Conservation (phyloP, 1,140 invertebrate genomes). For the Chironomus tepperi region DNA sequence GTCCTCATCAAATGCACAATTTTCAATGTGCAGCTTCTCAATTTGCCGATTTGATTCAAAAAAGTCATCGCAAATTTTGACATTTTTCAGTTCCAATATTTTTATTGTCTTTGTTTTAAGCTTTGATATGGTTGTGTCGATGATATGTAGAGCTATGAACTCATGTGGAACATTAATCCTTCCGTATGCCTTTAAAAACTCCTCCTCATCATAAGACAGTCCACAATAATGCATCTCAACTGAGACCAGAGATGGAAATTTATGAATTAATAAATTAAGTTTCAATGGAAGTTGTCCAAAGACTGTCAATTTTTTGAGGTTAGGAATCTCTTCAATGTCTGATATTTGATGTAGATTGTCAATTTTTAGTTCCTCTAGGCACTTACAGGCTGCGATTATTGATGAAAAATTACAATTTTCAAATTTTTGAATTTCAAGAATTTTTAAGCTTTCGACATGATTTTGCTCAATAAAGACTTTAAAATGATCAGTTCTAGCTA, state of each 20-base stretch:
- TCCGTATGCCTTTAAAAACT: not conserved
- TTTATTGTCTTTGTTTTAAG: not conserved
- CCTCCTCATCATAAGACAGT: constrained; percentile 1
- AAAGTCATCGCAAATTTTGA: not conserved
- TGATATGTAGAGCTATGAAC: not conserved
- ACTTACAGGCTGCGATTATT: not conserved
- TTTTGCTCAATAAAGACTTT: not conserved
- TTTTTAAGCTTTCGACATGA: not conserved
- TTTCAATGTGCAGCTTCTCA: not conserved
- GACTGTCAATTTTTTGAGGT: not conserved
- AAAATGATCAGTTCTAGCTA: not conserved
- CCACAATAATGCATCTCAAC: not conserved
- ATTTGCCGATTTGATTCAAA: not conserved
- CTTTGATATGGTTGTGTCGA: not conserved
- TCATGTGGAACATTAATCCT: not conserved
- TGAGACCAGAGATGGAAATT: not conserved
- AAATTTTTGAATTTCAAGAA: not conserved
- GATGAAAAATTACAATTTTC: not conserved
- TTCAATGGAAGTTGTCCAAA: not conserved
- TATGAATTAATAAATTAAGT: not conserved
- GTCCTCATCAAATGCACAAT: not conserved
- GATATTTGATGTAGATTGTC: not conserved
- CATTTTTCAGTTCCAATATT: not conserved
- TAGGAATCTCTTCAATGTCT: not conserved
- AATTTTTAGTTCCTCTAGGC: not conserved